A percentile compares a stretch with the other conserved stretches of the same genome.
Evolutionary conservation across 2,113 vertebrate genomes (phyloP).

Genomic region (Heterocephalus glaber): DNA sequence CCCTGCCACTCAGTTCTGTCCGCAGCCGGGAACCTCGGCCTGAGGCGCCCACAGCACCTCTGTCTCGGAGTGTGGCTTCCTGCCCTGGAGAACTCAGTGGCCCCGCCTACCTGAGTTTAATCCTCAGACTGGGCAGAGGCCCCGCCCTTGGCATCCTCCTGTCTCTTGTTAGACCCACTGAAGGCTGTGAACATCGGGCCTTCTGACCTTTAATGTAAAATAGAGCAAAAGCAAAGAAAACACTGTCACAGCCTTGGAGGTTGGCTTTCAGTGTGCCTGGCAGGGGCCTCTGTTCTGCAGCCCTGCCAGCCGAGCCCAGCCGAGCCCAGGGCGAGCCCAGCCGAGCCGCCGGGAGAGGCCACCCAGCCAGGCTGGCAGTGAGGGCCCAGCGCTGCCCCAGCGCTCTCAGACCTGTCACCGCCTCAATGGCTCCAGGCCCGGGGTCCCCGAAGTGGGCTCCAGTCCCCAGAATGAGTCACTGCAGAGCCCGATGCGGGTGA

Average conservation of each 20-base stretch:
- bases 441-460: neutral
- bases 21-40: neutral
- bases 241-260: neutral
- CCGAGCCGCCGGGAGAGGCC: too few species aligned
- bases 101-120: neutral
- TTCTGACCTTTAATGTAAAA: neutral
- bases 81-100: neutral
- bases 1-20: neutral
- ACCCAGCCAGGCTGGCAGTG: neutral
- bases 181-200: neutral
- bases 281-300: neutral
- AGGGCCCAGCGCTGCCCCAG: fast-evolving
- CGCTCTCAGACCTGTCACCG: neutral
- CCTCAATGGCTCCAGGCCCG: neutral
- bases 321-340: too few species aligned
- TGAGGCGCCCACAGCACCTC: neutral
- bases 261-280: neutral
- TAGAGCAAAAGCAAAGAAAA: neutral
- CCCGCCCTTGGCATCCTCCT: neutral
- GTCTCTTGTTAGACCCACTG: neutral
- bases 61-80: neutral
- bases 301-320: too few species aligned
- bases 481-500: neutral
- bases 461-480: neutral
- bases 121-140: neutral